Base-by-base conservation (phyloP, 2,888 invertebrate genomes). In the Sussaba pulchella region DNA sequence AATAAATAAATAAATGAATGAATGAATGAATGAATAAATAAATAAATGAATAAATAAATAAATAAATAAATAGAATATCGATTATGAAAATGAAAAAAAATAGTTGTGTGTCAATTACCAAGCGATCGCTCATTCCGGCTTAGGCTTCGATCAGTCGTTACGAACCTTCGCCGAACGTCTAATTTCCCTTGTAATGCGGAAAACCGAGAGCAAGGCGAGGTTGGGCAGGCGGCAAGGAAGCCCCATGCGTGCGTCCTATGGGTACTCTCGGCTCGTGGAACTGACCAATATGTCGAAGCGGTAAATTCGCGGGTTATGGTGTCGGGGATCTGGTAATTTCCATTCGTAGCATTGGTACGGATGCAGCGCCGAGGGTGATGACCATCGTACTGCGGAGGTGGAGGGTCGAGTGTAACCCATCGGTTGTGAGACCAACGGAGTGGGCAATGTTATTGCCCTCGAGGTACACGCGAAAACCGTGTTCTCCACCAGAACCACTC, bases 381-480 rank as follows among this genome's bases (percentile, higher is more conserved):
- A 72, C 61, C 71, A 43, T 36, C 26, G 63, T 9, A 50, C 9
- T n/a, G 41, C 50, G 45, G 21, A 47, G 21, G 59, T 43, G 8
- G 43, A 39, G 45, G 24, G 41, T 21, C 12, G 41, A 50, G 63
- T 64, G 57, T 50, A 52, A 67, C 64, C 69, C 69, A 72, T 73
- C 59, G 64, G n/a, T 6, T 77, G 81, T 77, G 6, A 64, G n/a
- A 64, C 76, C 63, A 43, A 47, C 54, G 21, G 45, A 64, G 76
- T 50, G 72, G 81, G 39, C 31, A 66, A 47, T 81, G 81, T 81
- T 81, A 81, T 74, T 77, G 81, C 77, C 9, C 64, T 74, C 57
- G 66, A 66, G 77, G 64, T 77, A 81, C 81, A 81, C 19, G 73
- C 70, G 63, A 39, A 66, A 77, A 77, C n/a, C 77, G 81, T 77